Conservation (phyloP, 2,113 vertebrate genomes). For the Hippocampus barbouri region DNA sequence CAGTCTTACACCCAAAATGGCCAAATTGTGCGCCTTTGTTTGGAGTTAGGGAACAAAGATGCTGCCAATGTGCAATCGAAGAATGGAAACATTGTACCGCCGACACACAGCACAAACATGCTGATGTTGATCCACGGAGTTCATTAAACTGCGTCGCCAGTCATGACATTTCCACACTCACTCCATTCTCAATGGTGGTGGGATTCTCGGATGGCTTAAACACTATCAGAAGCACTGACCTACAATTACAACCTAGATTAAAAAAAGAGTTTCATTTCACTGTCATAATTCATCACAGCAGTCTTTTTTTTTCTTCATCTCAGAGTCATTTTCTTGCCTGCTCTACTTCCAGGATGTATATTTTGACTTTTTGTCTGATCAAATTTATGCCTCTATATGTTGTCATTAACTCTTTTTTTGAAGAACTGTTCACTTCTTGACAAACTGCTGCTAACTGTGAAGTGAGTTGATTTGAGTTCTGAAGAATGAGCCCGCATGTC, state of each 20-base stretch:
- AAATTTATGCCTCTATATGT: not conserved
- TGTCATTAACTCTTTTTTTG: not conserved
- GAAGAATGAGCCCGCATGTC: too few species aligned
- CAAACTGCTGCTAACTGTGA: too few species aligned
- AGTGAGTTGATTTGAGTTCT: too few species aligned
- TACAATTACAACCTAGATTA: too few species aligned
- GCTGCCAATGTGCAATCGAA: not conserved
- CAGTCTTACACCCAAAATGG: not conserved
- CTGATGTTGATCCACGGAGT: not conserved
- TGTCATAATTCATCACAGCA: not conserved
- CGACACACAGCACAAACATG: not conserved
- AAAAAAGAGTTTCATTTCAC: too few species aligned
- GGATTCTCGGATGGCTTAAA: not conserved
- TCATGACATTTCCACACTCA: not conserved
- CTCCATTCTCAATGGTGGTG: not conserved
- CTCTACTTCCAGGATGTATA: not conserved
- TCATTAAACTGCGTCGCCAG: not conserved
- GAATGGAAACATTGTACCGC: not conserved
- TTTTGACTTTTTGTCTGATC: not conserved
- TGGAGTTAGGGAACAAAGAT: not conserved
- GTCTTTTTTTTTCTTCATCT: not conserved
- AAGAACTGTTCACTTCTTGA: too few species aligned
- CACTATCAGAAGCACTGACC: not conserved
- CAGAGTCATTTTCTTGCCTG: not conserved
- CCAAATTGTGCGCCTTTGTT: constrained; percentile 1